phyloP scores from a whole-genome alignment of 2,797 vertebrate species.

The Periparus ater region DNA sequence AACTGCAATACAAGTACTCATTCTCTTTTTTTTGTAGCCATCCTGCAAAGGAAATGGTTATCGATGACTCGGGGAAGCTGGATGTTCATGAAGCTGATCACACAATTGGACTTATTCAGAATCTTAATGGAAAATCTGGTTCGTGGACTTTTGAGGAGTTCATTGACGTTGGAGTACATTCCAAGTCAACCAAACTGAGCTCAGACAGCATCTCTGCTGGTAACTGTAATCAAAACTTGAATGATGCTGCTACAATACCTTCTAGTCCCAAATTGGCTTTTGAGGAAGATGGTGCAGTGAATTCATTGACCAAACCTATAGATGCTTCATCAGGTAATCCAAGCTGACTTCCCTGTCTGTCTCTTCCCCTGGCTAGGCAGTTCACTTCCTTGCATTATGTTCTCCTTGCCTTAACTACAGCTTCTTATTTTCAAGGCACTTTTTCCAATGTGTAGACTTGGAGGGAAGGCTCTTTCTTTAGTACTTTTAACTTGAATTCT shows the following conservation, averaged over 20 bases:
- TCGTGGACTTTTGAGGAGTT: constrained; percentile 85
- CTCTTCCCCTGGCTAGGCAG: background rate
- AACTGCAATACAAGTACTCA: background rate
- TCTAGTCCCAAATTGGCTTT: constrained; percentile 79
- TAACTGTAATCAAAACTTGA: constrained; percentile 78
- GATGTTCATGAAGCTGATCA: constrained; percentile 75
- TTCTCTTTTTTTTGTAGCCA: constrained; percentile 64
- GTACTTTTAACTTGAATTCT: background rate
- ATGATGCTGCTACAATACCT: constrained; percentile 75
- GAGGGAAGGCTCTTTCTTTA: constrained; percentile 11
- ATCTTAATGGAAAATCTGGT: constrained; percentile 81
- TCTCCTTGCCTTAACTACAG: constrained; percentile 56
- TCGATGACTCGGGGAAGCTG: constrained; percentile 67
- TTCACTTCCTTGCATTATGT: background rate
- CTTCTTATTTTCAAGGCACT: constrained; percentile 37
- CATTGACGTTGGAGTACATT: constrained; percentile 80
- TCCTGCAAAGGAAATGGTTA: constrained; percentile 69
- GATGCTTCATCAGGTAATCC: constrained; percentile 85
- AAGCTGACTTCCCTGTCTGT: constrained; percentile 17
- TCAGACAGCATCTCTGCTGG: constrained; percentile 74
- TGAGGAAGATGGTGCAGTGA: constrained; percentile 82
- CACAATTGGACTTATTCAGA: constrained; percentile 68
- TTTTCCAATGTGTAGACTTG: background rate
- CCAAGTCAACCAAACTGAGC: constrained; percentile 68
- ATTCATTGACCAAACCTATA: constrained; percentile 82